Percentiles rank a stretch among this genome's conserved stretches.
phyloP scores from a whole-genome alignment of 2,797 vertebrate genomes.

The Arvicola amphibius region DNA sequence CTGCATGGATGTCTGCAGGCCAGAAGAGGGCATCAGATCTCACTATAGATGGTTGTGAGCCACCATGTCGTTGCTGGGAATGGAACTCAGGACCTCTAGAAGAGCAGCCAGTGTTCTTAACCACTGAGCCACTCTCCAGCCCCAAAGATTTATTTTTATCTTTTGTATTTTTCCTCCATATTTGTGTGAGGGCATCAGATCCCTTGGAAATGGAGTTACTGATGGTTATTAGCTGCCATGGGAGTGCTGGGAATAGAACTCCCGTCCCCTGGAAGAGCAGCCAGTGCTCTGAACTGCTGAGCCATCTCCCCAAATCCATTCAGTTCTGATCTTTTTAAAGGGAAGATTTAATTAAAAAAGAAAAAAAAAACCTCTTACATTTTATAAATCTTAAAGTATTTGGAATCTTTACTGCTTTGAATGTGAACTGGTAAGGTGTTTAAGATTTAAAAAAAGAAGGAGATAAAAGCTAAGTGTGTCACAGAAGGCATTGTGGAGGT shows the following conservation, averaged over 20 bases:
- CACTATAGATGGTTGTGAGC: not conserved
- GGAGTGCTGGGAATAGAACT: not conserved
- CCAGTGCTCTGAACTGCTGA: no score
- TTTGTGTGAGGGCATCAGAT: not conserved
- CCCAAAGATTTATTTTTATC: not conserved
- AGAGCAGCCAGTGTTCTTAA: not conserved
- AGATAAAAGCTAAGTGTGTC: not conserved
- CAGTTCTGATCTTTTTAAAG: not conserved
- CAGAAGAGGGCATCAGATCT: not conserved
- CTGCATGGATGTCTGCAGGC: not conserved
- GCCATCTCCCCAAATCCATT: not conserved
- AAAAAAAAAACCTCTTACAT: not conserved
- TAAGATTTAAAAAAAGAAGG: not conserved
- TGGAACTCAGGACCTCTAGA: not conserved
- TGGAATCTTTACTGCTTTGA: not conserved
- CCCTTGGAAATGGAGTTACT: not conserved
- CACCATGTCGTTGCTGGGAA: not conserved
- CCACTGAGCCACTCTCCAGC: not conserved
- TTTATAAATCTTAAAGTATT: not conserved
- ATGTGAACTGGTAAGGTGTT: not conserved
- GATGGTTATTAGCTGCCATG: not conserved
- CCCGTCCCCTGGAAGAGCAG: not conserved
- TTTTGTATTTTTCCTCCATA: not conserved
- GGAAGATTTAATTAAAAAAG: not conserved
- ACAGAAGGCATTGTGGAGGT: fast-evolving